Percentiles rank a stretch among this genome's conserved stretches.
Conservation (phyloP, 2,113 vertebrate genomes). For the Indri indri region DNA sequence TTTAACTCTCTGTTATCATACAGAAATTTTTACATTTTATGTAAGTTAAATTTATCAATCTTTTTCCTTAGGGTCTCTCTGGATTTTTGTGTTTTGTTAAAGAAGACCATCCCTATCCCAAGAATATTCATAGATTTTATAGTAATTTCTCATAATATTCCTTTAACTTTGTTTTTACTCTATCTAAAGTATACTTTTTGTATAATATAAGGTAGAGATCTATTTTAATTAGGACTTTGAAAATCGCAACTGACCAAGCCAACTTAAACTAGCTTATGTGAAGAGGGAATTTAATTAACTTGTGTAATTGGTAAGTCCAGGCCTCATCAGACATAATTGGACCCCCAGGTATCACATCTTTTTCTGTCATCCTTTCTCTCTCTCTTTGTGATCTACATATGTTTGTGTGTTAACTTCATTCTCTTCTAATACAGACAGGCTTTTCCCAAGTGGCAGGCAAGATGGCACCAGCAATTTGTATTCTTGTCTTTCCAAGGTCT, state of each 20-base stretch:
- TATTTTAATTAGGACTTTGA: constrained; percentile 43
- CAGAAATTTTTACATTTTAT: constrained; percentile 14
- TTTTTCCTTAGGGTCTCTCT: constrained; percentile 47
- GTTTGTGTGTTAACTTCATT: constrained; percentile 54
- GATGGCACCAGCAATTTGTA: constrained; percentile 56
- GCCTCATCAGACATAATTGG: neutral
- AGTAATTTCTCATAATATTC: constrained; percentile 28
- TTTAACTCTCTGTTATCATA: neutral
- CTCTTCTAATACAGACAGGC: constrained; percentile 61
- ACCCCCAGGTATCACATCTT: neutral
- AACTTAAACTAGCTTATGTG: constrained; percentile 17
- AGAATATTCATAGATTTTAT: neutral
- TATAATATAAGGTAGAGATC: neutral
- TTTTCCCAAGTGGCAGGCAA: constrained; percentile 64
- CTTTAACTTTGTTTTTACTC: constrained; percentile 35
- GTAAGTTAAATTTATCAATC: constrained; percentile 32
- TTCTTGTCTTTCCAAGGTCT: constrained; percentile 64
- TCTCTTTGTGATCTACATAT: constrained; percentile 31
- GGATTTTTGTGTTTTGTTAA: constrained; percentile 51
- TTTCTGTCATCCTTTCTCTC: neutral
- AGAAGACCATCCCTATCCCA: neutral
- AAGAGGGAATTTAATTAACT: constrained; percentile 11
- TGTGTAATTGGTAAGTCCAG: neutral
- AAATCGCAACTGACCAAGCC: neutral
- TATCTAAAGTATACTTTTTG: constrained; percentile 20